Evolutionary conservation across 1,140 invertebrate genomes (phyloP).

Genomic region (Drosophila trapezifrons): DNA sequence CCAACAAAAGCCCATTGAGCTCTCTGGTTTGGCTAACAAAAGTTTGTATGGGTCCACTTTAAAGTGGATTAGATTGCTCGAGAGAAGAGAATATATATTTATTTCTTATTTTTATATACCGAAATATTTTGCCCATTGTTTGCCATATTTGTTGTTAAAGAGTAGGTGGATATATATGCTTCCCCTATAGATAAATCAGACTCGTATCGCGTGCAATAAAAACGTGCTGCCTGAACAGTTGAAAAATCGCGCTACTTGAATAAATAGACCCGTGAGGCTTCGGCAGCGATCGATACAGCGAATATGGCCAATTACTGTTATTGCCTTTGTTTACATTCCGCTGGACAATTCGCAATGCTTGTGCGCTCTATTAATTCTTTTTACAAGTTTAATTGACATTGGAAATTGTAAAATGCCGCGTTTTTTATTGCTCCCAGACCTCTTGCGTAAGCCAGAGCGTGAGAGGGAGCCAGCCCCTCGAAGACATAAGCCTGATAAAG

Average conservation of each 20-base stretch:
- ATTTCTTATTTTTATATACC: background rate
- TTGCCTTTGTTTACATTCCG: conserved; percentile 62
- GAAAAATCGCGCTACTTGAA: conserved; percentile 13
- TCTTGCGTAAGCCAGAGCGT: conserved; percentile 41
- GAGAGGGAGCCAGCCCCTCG: background rate
- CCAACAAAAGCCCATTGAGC: conserved; percentile 16
- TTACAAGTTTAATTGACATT: conserved; percentile 76
- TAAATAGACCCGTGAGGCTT: conserved; percentile 13
- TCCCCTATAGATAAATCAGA: conserved; percentile 3
- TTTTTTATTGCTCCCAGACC: conserved; percentile 47
- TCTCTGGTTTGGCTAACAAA: conserved; percentile 10
- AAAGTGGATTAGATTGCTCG: background rate
- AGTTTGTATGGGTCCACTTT: background rate
- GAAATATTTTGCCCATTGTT: too few species aligned
- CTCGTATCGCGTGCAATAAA: conserved; percentile 53
- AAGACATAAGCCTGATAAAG: conserved; percentile 31
- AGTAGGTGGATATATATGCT: background rate
- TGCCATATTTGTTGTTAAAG: background rate
- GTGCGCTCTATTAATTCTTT: conserved; percentile 63
- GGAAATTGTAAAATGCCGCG: conserved; percentile 58
- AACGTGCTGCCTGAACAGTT: conserved; percentile 51
- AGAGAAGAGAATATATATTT: background rate
- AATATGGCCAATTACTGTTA: conserved; percentile 51
- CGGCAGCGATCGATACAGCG: conserved; percentile 8
- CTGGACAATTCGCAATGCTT: conserved; percentile 52